These are phyloP conservation scores for Ips typographus DNA, from an alignment of 1,140 invertebrate genomes.

Conservation along the genomic window DNA sequence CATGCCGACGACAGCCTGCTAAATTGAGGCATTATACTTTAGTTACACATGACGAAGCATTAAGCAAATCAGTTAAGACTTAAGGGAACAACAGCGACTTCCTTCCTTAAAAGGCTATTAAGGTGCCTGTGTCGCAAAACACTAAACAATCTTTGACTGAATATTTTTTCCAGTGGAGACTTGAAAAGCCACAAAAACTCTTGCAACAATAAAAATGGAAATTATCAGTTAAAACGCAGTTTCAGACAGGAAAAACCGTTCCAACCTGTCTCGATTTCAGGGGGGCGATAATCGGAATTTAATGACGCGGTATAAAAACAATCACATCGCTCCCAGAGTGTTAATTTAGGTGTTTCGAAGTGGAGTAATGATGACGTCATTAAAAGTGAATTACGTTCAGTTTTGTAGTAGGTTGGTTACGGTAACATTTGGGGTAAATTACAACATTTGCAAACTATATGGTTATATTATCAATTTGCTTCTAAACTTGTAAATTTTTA, in stretches of 20 bases:
- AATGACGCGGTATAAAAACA: constrained; percentile 33
- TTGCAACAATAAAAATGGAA: too few relatives aligned
- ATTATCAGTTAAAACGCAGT: too few relatives aligned
- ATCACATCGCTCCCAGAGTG: constrained; percentile 23
- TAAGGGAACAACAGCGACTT: constrained; percentile 28
- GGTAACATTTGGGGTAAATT: neutral
- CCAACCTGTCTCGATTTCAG: constrained; percentile 29
- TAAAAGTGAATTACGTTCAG: constrained; percentile 29
- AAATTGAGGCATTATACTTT: constrained; percentile 53
- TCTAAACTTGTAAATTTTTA: too few relatives aligned
- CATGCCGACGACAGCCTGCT: constrained; percentile 50
- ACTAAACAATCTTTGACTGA: too few relatives aligned
- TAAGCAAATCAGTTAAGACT: constrained; percentile 49
- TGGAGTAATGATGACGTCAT: constrained; percentile 30
- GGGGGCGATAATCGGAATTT: constrained; percentile 31
- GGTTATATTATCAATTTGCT: too few relatives aligned
- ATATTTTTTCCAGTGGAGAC: too few relatives aligned
- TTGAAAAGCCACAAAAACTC: too few relatives aligned
- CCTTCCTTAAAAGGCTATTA: constrained; percentile 41
- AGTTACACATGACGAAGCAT: constrained; percentile 51
- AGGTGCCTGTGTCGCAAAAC: constrained; percentile 28
- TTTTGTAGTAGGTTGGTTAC: neutral
- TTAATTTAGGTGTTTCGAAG: constrained; percentile 31
- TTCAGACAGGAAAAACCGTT: neutral
- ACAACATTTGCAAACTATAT: neutral